Percentiles rank a stretch among this genome's conserved stretches.
Evolutionary conservation across 1,140 invertebrate genomes (phyloP).

Genomic region (Octopus bimaculoides): DNA sequence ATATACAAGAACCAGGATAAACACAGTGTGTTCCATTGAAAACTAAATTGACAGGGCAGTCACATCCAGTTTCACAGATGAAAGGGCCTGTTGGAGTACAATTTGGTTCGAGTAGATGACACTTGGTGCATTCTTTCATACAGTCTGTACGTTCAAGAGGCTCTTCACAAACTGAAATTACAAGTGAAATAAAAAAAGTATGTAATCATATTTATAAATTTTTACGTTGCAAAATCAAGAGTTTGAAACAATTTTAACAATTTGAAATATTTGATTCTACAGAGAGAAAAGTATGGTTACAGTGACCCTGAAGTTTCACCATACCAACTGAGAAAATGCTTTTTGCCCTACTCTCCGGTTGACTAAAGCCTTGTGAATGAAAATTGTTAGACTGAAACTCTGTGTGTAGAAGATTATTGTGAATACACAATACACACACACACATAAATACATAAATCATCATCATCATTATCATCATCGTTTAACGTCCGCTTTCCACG

Average conservation of each 20-base stretch:
- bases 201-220: no score
- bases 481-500: no score
- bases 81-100: neutral
- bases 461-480: no score
- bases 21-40: slow-evolving; percentile 6
- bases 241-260: neutral
- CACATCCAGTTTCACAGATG: neutral
- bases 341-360: no score
- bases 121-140: neutral
- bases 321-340: neutral
- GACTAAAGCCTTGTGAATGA: no score
- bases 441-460: no score
- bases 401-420: no score
- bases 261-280: neutral
- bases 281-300: neutral
- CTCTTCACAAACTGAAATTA: neutral
- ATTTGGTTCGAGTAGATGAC: neutral
- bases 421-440: no score
- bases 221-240: neutral
- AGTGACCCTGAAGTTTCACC: neutral
- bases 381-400: no score
- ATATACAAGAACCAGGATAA: slow-evolving; percentile 2
- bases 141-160: neutral
- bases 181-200: no score
- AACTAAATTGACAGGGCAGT: neutral